Base-by-base conservation (phyloP, 2,888 invertebrate genomes). In the Phania funesta region DNA sequence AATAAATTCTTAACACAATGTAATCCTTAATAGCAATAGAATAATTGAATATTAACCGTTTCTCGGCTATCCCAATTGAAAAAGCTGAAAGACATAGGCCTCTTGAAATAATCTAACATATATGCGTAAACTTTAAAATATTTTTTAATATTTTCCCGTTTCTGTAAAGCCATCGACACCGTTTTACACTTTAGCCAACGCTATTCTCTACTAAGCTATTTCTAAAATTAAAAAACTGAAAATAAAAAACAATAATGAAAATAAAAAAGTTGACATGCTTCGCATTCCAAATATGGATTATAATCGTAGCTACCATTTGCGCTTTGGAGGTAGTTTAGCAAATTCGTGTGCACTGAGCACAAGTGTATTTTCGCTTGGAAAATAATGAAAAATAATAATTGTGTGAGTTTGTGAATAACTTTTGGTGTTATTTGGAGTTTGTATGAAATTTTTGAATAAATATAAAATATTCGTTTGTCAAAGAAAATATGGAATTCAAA, bases 211-310 rank as follows among this genome's bases (percentile, higher is more conserved):
- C 35, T 48, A 38, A 70, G 46, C 44, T 60, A 80, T 80, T 77
- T 78, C 74, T 48, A 70, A 80, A 74, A 80, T 86, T 82, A n/a
- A 44, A 44, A 4, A 35, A 35, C 7, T 3, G 2, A 44, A 29
- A 60, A 18, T 13, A 60, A 52, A 41, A 65, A 65, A 41, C 54
- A 54, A 44, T 52, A 38, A 67, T 58, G 38, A 20, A 56, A 29
- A 50, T 32, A 41, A 76, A 32, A 62, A 78, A 67, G 65, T 73
- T 79, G 78, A 73, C 78, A 79, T 79, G 71, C 58, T 44, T 73
- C 50, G 65, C 71, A 65, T 71, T 71, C 71, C 78, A 65, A 78
- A 13, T 79, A 50, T 67, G 71, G 70, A n/a, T 73, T 65, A 67
- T 79, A 67, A 73, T 79, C 44, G 44, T 46, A 20, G 71, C 52